Evolutionary conservation across 2,113 vertebrate species (phyloP).

Genomic region (Mixornis gularis): DNA sequence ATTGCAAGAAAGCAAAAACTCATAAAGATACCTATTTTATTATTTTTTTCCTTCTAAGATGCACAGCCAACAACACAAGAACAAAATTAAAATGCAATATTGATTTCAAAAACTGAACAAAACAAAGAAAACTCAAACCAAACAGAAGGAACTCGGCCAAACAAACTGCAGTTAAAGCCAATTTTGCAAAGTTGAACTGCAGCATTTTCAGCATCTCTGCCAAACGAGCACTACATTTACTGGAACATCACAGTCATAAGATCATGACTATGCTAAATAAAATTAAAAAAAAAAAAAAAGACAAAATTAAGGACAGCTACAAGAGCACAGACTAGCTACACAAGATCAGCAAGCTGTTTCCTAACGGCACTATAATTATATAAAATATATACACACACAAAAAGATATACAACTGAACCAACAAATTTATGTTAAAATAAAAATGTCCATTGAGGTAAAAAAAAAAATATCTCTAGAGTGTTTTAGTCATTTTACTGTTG

Average conservation of each 20-base stretch:
- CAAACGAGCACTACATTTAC: conserved; percentile 78
- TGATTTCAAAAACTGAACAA: conserved; percentile 74
- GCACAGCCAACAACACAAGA: conserved; percentile 78
- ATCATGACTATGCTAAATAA: conserved; percentile 77
- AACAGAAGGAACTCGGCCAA: conserved; percentile 79
- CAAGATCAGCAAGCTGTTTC: conserved; percentile 82
- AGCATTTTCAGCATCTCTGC: conserved; percentile 78
- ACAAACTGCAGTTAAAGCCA: conserved; percentile 82
- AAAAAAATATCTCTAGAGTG: conserved; percentile 60
- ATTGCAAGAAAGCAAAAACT: conserved; percentile 52
- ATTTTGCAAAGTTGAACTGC: conserved; percentile 77
- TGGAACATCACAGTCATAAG: conserved; percentile 76
- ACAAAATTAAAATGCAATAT: conserved; percentile 74
- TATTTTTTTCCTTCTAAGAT: conserved; percentile 51
- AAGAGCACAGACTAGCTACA: conserved; percentile 84
- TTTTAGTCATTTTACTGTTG: conserved; percentile 79
- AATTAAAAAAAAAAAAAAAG: conserved; percentile 34
- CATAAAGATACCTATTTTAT: conserved; percentile 30
- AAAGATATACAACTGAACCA: conserved; percentile 56
- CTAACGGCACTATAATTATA: conserved; percentile 70
- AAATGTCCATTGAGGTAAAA: conserved; percentile 58
- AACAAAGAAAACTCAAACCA: conserved; percentile 78
- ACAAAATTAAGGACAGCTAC: conserved; percentile 84
- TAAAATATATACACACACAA: conserved; percentile 69
- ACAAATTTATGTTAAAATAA: conserved; percentile 66